phyloP scores from a whole-genome alignment of 2,113 vertebrate species.

The Actinemys pallida region DNA sequence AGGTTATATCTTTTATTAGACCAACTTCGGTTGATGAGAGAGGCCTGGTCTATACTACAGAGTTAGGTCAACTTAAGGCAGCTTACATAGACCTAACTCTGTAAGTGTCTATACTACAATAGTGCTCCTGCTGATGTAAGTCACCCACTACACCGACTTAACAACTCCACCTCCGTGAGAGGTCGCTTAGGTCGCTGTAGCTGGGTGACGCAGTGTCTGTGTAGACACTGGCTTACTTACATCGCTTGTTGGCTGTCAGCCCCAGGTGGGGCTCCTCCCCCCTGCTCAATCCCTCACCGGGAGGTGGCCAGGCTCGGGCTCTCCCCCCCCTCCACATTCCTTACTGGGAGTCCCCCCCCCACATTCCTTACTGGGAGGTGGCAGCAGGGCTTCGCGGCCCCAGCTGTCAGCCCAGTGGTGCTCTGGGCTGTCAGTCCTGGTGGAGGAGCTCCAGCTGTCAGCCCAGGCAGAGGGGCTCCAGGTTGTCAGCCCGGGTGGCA shows the following conservation, averaged over 20 bases:
- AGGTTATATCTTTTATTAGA: neutral
- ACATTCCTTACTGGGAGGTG: neutral
- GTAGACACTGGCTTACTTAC: too few species aligned
- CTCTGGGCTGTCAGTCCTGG: too few species aligned
- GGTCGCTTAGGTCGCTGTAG: too few species aligned
- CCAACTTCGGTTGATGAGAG: neutral
- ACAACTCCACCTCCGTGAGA: neutral
- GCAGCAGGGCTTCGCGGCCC: neutral
- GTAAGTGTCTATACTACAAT: neutral
- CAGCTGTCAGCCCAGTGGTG: neutral
- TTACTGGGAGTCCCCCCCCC: neutral
- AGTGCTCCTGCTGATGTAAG: neutral
- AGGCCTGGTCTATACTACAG: neutral
- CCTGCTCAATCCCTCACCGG: neutral
- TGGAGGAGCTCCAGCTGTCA: too few species aligned
- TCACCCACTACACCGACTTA: neutral
- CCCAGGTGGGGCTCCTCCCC: neutral
- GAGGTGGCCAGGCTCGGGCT: neutral
- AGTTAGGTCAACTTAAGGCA: neutral
- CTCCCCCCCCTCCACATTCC: neutral
- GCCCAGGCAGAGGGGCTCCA: too few species aligned
- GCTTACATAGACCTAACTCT: neutral
- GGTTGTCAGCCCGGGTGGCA: too few species aligned
- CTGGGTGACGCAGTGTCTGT: too few species aligned
- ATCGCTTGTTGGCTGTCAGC: neutral